Base-by-base conservation (phyloP, 2,888 invertebrate genomes). In the Anoncus sp. region DNA sequence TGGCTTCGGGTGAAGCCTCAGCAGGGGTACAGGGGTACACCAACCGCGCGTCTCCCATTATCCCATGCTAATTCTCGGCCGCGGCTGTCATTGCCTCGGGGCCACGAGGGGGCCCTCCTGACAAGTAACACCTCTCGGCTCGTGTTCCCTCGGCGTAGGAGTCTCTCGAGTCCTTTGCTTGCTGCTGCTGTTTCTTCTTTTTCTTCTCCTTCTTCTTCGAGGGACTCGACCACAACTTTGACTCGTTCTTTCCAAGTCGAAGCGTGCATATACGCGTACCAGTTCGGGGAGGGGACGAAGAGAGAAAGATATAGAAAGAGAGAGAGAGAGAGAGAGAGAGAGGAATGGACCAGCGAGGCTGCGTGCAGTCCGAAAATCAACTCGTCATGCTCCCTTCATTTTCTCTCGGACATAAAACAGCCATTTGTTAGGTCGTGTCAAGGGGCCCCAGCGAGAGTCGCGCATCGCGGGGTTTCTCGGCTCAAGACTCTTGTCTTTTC, bases 371-470 rank as follows among this genome's bases (percentile, higher is more conserved):
- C 87, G 87, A 89, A 90, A 91, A 90, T 90, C 89, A 88, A 89
- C 90, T 88, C 87, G 90, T 91, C 90, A 91, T 90, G 87, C 89
- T 90, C 86, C 88, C 89, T 90, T 91, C 90, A 90, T 91, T 91
- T 91, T 90, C 90, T 90, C 81, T 80, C 85, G 87, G 86, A 88
- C 88, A 88, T 90, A 90, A 91, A 90, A 90, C 89, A 89, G 89
- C 90, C 90, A 90, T 91, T 91, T 90, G 90, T 90, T 91, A 90
- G 85, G 85, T 85, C 88, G 87, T 86, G 90, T 90, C 90, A 88
- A 87, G 74, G 79, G 65, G 69, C 85, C n/a, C 84, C 82, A 59
- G 82, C 72, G 65, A 55, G 63, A 78, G 66, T 84, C 84, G 86
- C 84, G 85, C 86, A 85, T 88, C 87, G 88, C 88, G 90, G 90